Evolutionary conservation across 2,113 vertebrate genomes (phyloP).

Genomic region (Channa argus): DNA sequence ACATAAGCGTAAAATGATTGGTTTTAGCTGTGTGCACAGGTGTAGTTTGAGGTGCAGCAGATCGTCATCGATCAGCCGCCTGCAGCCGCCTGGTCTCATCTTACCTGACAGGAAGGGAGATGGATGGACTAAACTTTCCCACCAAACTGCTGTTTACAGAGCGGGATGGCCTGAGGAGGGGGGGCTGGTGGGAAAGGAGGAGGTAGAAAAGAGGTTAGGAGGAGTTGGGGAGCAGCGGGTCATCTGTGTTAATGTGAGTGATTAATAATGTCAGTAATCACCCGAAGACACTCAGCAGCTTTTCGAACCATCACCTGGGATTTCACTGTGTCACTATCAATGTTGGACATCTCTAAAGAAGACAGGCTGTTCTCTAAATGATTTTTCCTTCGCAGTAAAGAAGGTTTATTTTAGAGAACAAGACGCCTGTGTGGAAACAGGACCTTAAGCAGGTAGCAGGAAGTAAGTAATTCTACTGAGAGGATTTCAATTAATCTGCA

Average conservation of each 20-base stretch:
- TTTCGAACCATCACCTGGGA: too few relatives aligned
- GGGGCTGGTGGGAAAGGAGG: neutral
- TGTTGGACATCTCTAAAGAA: too few relatives aligned
- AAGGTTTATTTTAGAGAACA: too few relatives aligned
- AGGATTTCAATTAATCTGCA: too few relatives aligned
- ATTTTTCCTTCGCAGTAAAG: too few relatives aligned
- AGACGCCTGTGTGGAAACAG: too few relatives aligned
- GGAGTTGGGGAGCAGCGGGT: slow-evolving; percentile 7
- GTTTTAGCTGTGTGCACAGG: too few relatives aligned
- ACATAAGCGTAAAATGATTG: too few relatives aligned
- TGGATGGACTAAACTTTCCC: slow-evolving; percentile 62
- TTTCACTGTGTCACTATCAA: too few relatives aligned
- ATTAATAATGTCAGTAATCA: slow-evolving; percentile 9
- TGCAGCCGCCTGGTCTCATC: slow-evolving; percentile 36
- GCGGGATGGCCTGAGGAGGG: neutral
- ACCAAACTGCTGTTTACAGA: slow-evolving; percentile 60
- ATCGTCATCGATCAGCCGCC: slow-evolving; percentile 32
- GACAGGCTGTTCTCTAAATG: too few relatives aligned
- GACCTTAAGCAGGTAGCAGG: too few relatives aligned
- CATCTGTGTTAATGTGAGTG: slow-evolving; percentile 5
- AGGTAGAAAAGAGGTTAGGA: slow-evolving; percentile 1
- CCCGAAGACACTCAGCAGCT: slow-evolving; percentile 11
- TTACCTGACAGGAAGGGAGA: slow-evolving; percentile 67
- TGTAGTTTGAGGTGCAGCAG: neutral
- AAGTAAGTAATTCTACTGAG: too few relatives aligned